These are phyloP conservation scores for Enteromius thamalakanensis DNA, from an alignment of 2,797 vertebrate genomes.

Conservation along the genomic window DNA sequence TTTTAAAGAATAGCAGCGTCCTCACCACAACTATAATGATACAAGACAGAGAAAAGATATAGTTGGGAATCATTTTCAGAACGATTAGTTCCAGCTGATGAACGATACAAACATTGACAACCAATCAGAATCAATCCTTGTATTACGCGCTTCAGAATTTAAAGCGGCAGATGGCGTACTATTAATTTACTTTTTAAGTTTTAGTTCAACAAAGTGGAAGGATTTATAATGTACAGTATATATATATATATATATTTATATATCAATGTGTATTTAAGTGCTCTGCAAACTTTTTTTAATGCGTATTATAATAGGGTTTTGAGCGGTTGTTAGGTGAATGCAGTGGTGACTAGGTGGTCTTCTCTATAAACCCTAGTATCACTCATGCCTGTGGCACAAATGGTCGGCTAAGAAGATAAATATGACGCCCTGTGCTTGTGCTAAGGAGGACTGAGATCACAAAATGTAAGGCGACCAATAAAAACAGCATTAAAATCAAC, in stretches of 20 bases:
- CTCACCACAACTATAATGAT: too few relatives aligned
- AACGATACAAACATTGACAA: too few relatives aligned
- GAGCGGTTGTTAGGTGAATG: background rate
- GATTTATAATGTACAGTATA: background rate
- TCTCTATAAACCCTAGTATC: background rate
- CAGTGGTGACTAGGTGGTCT: background rate
- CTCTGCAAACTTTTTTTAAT: background rate
- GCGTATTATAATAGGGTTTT: background rate
- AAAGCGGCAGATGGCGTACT: too few relatives aligned
- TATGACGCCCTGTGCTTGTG: background rate
- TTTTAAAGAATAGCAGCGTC: too few relatives aligned
- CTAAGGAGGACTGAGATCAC: constrained; percentile 7
- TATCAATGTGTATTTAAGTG: background rate
- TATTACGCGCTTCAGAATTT: too few relatives aligned
- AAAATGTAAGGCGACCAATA: constrained; percentile 19
- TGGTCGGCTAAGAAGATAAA: background rate
- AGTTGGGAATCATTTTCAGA: too few relatives aligned
- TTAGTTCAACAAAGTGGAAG: background rate
- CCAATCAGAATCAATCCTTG: too few relatives aligned
- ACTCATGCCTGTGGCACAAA: background rate
- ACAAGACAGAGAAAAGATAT: too few relatives aligned
- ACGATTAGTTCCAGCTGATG: too few relatives aligned
- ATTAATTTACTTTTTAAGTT: too few relatives aligned
- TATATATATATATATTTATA: background rate
- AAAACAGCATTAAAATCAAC: constrained; percentile 24